These are phyloP conservation scores for Sylvia atricapilla DNA, from an alignment of 2,113 vertebrate genomes.

Conservation along the genomic window DNA sequence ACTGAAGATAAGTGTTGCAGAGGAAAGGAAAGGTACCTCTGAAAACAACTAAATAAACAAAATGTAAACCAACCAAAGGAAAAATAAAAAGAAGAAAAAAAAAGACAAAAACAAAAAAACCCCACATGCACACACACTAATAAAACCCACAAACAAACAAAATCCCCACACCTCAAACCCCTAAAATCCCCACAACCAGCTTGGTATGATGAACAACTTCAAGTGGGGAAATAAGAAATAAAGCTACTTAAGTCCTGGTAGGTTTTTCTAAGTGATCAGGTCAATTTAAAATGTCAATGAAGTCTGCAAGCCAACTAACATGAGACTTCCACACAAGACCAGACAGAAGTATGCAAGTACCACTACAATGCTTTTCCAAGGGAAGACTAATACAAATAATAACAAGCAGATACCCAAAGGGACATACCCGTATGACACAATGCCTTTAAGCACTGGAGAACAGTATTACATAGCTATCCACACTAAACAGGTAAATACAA, in stretches of 20 bases:
- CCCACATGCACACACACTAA: too few relatives aligned
- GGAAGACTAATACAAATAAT: not conserved
- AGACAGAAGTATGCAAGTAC: not conserved
- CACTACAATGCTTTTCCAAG: not conserved
- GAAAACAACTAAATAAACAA: not conserved
- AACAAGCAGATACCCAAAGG: not conserved
- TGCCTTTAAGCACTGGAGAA: not conserved
- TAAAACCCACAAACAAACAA: not conserved
- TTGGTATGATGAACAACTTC: not conserved
- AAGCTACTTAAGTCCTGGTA: not conserved
- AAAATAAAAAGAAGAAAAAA: not conserved
- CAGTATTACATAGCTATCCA: not conserved
- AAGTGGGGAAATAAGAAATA: not conserved
- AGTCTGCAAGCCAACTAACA: not conserved
- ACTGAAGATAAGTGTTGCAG: not conserved
- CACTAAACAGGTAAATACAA: not conserved
- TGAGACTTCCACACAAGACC: not conserved
- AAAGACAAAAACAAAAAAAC: not conserved
- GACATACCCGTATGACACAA: not conserved
- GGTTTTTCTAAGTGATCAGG: not conserved
- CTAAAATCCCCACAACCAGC: not conserved
- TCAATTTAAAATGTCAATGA: not conserved
- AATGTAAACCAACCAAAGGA: not conserved
- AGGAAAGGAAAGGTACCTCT: not conserved
- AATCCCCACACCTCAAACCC: not conserved